Percentiles rank a stretch among this genome's conserved stretches.
phyloP scores from a whole-genome alignment of 2,797 vertebrate genomes.

The Coendou prehensilis region DNA sequence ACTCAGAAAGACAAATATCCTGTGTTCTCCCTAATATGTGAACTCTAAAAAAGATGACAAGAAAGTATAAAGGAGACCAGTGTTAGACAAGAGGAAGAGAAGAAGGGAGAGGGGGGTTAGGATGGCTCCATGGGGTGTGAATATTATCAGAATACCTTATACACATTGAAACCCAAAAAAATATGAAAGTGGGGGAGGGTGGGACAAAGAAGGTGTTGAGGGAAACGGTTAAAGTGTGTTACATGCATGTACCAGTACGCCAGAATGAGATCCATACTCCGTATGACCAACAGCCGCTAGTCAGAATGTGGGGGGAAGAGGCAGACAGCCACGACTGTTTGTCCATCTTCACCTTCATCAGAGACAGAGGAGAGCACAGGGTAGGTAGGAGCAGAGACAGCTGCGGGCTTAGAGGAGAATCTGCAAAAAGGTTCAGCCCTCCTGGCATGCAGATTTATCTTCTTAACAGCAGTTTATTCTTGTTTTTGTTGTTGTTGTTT shows the following conservation, averaged over 20 bases:
- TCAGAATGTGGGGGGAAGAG: neutral
- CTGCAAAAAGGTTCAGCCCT: neutral
- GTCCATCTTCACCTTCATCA: neutral
- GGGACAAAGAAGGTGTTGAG: neutral
- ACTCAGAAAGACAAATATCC: neutral
- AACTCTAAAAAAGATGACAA: neutral
- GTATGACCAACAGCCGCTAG: neutral
- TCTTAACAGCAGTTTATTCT: neutral
- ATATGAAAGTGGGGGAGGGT: neutral
- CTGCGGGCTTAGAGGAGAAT: neutral
- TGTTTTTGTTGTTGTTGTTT: neutral
- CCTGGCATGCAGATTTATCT: neutral
- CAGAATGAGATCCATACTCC: neutral
- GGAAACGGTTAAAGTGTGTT: neutral
- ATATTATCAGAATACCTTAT: neutral
- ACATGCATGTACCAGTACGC: neutral
- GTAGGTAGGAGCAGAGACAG: neutral
- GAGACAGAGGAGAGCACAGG: neutral
- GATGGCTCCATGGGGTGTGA: neutral
- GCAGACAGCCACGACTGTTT: neutral
- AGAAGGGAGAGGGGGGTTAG: neutral
- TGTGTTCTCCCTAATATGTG: neutral
- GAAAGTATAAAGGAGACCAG: neutral
- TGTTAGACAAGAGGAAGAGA: neutral
- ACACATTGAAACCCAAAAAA: neutral